phyloP scores from a whole-genome alignment of 2,113 vertebrate genomes.

The Lucifuga dentata region DNA sequence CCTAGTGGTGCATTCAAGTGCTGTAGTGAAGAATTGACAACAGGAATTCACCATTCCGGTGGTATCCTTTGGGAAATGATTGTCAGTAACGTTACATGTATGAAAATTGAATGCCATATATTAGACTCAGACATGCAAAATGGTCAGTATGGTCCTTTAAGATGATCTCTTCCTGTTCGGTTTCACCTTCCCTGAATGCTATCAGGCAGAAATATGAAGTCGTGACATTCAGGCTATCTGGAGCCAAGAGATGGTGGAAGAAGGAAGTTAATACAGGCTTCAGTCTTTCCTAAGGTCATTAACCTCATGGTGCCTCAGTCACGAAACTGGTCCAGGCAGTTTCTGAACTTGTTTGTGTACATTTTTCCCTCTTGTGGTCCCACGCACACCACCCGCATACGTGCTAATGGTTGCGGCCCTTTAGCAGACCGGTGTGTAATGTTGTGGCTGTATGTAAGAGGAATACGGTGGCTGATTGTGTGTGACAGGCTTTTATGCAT shows the following conservation, averaged over 20 bases:
- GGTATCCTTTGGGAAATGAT: too few species aligned
- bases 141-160: too few species aligned
- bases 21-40: too few species aligned
- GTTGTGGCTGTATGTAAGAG: slow-evolving; percentile 20
- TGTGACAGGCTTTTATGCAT: slow-evolving; percentile 49
- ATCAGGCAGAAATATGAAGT: too few species aligned
- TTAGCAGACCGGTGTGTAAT: not conserved
- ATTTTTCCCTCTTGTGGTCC: slow-evolving; percentile 26
- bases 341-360: slow-evolving; percentile 42
- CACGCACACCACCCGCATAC: slow-evolving; percentile 17
- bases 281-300: not conserved
- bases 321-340: slow-evolving; percentile 56
- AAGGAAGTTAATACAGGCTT: not conserved
- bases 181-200: too few species aligned
- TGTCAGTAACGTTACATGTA: too few species aligned
- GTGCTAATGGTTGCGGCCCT: slow-evolving; percentile 2
- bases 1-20: too few species aligned
- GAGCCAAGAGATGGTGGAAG: not conserved
- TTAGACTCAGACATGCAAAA: too few species aligned
- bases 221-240: not conserved
- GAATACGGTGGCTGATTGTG: slow-evolving; percentile 31
- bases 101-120: too few species aligned
- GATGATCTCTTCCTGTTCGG: too few species aligned
- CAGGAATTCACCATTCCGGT: too few species aligned
- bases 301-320: not conserved